Evolutionary conservation across 2,888 invertebrate genomes (phyloP).

Genomic region (Latheticus oryzae): DNA sequence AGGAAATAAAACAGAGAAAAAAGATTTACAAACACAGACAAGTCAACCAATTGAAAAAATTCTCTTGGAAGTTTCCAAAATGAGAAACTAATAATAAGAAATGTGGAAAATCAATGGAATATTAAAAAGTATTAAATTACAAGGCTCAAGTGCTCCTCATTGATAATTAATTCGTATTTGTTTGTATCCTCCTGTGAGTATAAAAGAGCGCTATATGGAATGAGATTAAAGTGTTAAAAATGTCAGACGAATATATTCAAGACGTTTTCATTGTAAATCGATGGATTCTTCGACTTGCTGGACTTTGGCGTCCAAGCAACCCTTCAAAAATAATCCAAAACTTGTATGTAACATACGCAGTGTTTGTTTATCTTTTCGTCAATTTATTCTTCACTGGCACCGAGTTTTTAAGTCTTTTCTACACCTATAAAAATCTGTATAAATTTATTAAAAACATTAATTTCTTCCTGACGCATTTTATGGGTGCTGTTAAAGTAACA

Average conservation of each 20-base stretch:
- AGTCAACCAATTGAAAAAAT: constrained; percentile 17
- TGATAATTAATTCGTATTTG: constrained; percentile 25
- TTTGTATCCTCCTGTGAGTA: background rate
- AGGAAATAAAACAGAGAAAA: background rate
- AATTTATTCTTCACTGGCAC: constrained; percentile 57
- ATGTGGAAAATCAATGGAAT: constrained; percentile 6
- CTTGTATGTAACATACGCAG: constrained; percentile 53
- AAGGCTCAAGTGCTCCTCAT: constrained; percentile 9
- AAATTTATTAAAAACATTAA: constrained; percentile 59
- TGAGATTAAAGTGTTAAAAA: constrained; percentile 7
- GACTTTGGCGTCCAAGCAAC: constrained; percentile 56
- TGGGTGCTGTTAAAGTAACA: constrained; percentile 58
- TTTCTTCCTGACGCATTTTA: constrained; percentile 57
- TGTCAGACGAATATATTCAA: constrained; percentile 28
- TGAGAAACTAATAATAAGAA: too few species aligned
- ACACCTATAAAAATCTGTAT: constrained; percentile 52
- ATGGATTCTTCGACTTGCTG: constrained; percentile 56
- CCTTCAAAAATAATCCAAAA: constrained; percentile 44
- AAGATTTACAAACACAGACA: constrained; percentile 29
- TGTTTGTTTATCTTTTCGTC: constrained; percentile 54
- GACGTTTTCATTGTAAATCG: constrained; percentile 57
- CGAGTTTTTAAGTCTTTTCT: constrained; percentile 56
- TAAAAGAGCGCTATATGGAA: constrained; percentile 2
- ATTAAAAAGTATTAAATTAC: constrained; percentile 23
- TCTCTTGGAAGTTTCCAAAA: too few species aligned